Evolutionary conservation across 2,113 vertebrate species (phyloP), one percentile per base, ranked within the genome.

Genomic region (Oreotrochilus melanogaster): DNA sequence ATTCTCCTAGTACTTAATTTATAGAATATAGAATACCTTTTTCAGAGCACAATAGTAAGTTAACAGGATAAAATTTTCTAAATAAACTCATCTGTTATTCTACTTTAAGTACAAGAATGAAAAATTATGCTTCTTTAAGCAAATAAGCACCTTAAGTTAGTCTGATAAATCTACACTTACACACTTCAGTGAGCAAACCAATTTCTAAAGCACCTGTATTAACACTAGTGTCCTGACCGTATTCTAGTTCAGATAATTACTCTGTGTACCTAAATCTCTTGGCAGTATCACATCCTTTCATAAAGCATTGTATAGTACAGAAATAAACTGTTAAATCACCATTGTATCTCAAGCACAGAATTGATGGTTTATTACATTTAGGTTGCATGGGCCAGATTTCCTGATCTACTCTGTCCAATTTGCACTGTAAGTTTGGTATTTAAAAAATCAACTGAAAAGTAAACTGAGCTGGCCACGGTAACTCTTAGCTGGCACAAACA

Each of bases 231-330:
- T 89, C 91, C 84, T 93, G 71, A 89, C 73, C 74, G 89, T 95
- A 93, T 73, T 85, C 85, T 45, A 83, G 78, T 85, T 82, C 73
- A 89, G 87, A 45, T 91, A 94, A 95, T 95, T 94, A 89, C 66
- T 73, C 78, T 79, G 70, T 81, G 42, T 91, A 87, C 66, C 74
- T 83, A 86, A 86, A 93, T 70, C 58, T 79, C 71, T 85, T 54
- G 51, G 47, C 37, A 66, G 56, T n/a, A 83, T 66, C 4, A 0
- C 61, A 86, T 39, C 18, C 69, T 54, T 43, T 45, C 85, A 87
- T 78, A 74, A 96, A 92, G 42, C 1, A 2, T 27, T 21, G 16
- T 2, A 6, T 3, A 66, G 42, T 33, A 50, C 56, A 65, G 35
- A 69, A 82, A 25, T 58, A 43, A 88, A 47, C 30, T 51, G 31